Conservation (phyloP, 2,797 vertebrate species). For the Ctenochaetus hawaiiensis region DNA sequence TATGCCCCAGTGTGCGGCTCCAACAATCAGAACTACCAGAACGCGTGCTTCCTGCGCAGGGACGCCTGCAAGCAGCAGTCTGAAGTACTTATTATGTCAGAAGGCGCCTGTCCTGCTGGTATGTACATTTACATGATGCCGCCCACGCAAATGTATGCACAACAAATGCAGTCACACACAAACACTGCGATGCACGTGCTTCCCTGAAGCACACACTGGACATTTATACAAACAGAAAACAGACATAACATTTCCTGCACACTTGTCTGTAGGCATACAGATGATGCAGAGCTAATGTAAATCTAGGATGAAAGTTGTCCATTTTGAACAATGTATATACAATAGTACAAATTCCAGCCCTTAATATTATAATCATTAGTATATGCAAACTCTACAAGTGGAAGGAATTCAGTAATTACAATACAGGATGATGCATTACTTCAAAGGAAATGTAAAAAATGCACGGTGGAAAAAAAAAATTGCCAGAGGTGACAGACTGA, state of each 20-base stretch:
- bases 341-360: not conserved
- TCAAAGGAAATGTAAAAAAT: slow-evolving; percentile 41
- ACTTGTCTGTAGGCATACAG: not conserved
- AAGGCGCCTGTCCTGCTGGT: slow-evolving; percentile 96
- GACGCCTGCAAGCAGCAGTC: slow-evolving; percentile 98
- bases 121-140: slow-evolving; percentile 67
- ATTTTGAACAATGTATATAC: slow-evolving; percentile 5
- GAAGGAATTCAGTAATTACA: slow-evolving; percentile 16
- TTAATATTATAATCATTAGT: slow-evolving; percentile 24
- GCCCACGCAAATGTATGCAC: slow-evolving; percentile 13
- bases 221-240: slow-evolving; percentile 19
- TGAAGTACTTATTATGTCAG: slow-evolving; percentile 94
- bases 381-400: slow-evolving; percentile 21
- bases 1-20: slow-evolving; percentile 98
- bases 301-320: slow-evolving; percentile 12
- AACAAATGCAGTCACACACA: not conserved
- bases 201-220: not conserved
- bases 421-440: slow-evolving; percentile 27
- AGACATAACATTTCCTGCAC: slow-evolving; percentile 7
- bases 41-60: slow-evolving; percentile 95
- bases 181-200: not conserved
- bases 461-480: slow-evolving; percentile 11
- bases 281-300: slow-evolving; percentile 9
- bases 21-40: slow-evolving; percentile 98
- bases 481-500: slow-evolving; percentile 46